Evolutionary conservation across 2,797 vertebrate genomes (phyloP).

Genomic region (Rhincodon typus): DNA sequence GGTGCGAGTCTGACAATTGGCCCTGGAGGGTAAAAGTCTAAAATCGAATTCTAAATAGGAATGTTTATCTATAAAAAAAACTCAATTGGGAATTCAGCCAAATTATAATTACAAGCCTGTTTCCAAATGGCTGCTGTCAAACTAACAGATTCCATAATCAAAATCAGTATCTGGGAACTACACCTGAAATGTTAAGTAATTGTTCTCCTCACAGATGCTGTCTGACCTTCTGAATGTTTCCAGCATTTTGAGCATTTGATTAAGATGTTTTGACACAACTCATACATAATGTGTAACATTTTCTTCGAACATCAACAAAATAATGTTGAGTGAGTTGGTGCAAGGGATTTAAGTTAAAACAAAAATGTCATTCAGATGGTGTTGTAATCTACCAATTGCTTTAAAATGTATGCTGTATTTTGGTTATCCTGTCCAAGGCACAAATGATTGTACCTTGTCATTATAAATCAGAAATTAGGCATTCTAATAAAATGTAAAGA

Average conservation of each 20-base stretch:
- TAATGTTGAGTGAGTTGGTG: neutral
- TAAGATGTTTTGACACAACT: neutral
- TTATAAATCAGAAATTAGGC: neutral
- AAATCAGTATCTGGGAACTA: neutral
- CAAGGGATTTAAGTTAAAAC: neutral
- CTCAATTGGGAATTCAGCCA: slow-evolving; percentile 40
- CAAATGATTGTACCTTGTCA: neutral
- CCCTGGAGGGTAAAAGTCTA: slow-evolving; percentile 20
- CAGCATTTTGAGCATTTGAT: neutral
- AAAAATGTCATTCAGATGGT: neutral
- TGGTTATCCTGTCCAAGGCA: neutral
- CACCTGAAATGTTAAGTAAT: neutral
- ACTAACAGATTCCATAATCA: slow-evolving; percentile 30
- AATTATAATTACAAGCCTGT: slow-evolving; percentile 36
- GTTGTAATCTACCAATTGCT: neutral
- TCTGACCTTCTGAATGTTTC: neutral
- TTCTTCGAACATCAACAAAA: neutral
- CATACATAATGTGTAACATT: neutral
- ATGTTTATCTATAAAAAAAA: slow-evolving; percentile 26
- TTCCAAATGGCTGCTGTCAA: slow-evolving; percentile 41
- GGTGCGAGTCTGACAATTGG: neutral
- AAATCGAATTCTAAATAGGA: slow-evolving; percentile 16
- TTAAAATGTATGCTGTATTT: neutral
- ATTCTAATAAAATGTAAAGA: neutral
- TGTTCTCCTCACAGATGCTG: neutral